These are phyloP conservation scores for Phymanthus crucifer DNA, from an alignment of 92 coral and sea anemone species.

Conservation along the genomic window DNA sequence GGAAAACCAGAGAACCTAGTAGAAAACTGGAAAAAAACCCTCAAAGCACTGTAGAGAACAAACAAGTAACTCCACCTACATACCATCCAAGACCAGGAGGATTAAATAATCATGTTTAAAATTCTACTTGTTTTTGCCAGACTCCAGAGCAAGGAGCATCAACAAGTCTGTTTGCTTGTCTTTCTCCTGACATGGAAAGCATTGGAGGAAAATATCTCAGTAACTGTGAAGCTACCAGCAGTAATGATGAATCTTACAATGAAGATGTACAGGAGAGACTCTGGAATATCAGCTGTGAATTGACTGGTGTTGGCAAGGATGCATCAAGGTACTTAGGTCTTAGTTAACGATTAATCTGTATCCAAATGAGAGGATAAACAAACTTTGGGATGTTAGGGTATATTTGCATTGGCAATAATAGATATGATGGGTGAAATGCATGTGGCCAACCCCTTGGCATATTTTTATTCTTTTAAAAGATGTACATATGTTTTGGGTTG, in stretches of 20 bases:
- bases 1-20: no score
- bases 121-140: constrained; percentile 40
- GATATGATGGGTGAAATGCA: no score
- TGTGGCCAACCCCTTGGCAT: no score
- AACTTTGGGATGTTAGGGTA: no score
- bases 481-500: no score
- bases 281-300: constrained; percentile 87
- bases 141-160: constrained; percentile 90
- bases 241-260: constrained; percentile 75
- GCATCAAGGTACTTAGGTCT: background rate
- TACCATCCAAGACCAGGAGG: no score
- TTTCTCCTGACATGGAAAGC: constrained; percentile 84
- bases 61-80: no score
- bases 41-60: no score
- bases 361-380: no score
- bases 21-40: no score
- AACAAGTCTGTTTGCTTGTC: constrained; percentile 76
- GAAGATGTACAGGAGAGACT: constrained; percentile 73
- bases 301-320: constrained; percentile 46
- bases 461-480: no score
- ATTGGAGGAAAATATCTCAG: constrained; percentile 81
- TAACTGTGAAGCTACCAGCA: constrained; percentile 70
- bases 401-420: no score
- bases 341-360: background rate
- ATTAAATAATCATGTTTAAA: background rate